These are phyloP conservation scores for Pogonocherus hispidulus DNA, from an alignment of 2,888 invertebrate genomes.

Conservation along the genomic window DNA sequence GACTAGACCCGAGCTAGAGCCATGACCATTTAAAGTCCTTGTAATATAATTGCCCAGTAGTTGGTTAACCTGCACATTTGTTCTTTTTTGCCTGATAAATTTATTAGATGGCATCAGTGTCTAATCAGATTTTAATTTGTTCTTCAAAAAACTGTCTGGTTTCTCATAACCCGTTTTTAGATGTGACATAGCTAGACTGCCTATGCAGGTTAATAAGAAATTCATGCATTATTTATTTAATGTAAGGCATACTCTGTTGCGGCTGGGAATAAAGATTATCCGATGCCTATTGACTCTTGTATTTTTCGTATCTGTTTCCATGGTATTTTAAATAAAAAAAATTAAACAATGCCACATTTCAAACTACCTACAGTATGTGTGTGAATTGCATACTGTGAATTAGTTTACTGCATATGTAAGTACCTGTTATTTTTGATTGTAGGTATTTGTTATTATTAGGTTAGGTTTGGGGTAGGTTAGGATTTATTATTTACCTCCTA, in stretches of 20 bases:
- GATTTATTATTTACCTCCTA: no score
- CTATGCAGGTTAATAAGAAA: neutral
- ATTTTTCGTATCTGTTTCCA: no score
- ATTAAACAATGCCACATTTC: no score
- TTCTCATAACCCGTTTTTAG: neutral
- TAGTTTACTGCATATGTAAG: no score
- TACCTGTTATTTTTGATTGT: no score
- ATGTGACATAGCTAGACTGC: neutral
- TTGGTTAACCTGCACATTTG: neutral
- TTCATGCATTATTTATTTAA: neutral
- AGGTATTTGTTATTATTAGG: no score
- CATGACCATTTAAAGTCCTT: constrained; percentile 5
- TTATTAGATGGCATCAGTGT: neutral
- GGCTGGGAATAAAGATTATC: no score
- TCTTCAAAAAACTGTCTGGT: neutral
- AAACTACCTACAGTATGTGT: no score
- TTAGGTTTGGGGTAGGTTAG: no score
- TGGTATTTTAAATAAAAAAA: no score
- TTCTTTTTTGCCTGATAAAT: neutral
- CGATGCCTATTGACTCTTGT: no score
- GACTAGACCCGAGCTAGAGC: neutral
- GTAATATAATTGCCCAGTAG: neutral
- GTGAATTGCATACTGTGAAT: no score
- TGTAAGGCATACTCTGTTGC: neutral
- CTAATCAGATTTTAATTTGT: constrained; percentile 2